Base-by-base conservation (phyloP, 2,113 vertebrate genomes). In the Anhinga rufa region DNA sequence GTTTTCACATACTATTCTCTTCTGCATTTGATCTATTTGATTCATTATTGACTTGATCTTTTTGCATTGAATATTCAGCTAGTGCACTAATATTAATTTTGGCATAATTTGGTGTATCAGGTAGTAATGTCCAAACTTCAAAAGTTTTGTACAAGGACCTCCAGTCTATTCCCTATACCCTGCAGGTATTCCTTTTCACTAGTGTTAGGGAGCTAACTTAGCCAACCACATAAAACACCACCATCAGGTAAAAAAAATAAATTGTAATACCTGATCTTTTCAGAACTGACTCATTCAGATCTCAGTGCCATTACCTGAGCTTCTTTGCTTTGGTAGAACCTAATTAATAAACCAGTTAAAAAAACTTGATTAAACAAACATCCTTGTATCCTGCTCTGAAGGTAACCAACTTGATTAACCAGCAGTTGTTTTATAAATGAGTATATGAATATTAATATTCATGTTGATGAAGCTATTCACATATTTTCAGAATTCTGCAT, bases 391-490 rank as follows among this genome's bases (percentile, higher is more conserved):
- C 49, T 95, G 34, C 55, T 91, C 57, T 90, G 83, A 86, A 90
- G 72, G n/a, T 76, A 78, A 89, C 31, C 17, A 69, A 49, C 83
- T 82, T 94, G 40, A 87, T 94, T 92, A 74, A 52, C 49, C 57
- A 84, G 31, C 3, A 0, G 75, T 82, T 92, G 76, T 86, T 93
- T 96, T 95, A 68, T 72, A 96, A 95, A 75, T 82, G 52, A 91
- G 28, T 66, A 22, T 29, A 92, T 93, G 60, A 51, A 88, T 79
- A 96, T 95, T 89, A 95, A 96, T 93, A 93, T 82, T 94, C 29
- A 86, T 86, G 48, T 89, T 95, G 92, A 97, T 96, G 57, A 87
- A 92, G 78, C 57, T 89, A 79, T 97, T 96, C 82, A 91, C 77
- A 92, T 72, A 70, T 92, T 89, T 91, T 82, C 52, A 82, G 49